Percentiles rank a stretch among this genome's conserved stretches.
Conservation (phyloP, 2,113 vertebrate species). For the Thunnus thynnus region DNA sequence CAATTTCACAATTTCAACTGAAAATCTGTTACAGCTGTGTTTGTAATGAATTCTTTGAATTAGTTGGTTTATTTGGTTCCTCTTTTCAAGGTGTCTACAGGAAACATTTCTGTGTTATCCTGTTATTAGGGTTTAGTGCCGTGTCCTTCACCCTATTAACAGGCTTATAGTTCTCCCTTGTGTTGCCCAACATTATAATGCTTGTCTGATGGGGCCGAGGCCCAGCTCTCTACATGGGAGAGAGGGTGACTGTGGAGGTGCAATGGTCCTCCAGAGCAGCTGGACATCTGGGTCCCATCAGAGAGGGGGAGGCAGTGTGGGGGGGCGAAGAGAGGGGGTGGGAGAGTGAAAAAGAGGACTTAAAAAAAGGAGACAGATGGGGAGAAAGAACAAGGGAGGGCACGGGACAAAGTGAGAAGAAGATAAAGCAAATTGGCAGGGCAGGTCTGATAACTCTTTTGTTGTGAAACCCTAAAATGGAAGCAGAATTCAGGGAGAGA, state of each 20-base stretch:
- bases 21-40: conserved; percentile 48
- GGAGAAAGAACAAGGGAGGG: conserved; percentile 48
- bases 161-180: conserved; percentile 31
- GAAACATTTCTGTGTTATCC: conserved; percentile 63
- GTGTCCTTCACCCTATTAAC: conserved; percentile 57
- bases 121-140: conserved; percentile 63
- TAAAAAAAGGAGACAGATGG: conserved; percentile 70
- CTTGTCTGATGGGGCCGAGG: conserved; percentile 57
- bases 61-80: conserved; percentile 34
- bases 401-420: conserved; percentile 40
- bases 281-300: conserved; percentile 78
- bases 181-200: conserved; percentile 34
- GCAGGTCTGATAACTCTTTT: conserved; percentile 57
- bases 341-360: conserved; percentile 26
- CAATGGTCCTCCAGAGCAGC: conserved; percentile 43
- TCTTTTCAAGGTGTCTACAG: conserved; percentile 55
- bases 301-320: conserved; percentile 31
- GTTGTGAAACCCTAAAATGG: conserved; percentile 60
- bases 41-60: conserved; percentile 52
- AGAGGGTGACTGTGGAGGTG: conserved; percentile 25
- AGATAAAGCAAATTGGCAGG: conserved; percentile 66
- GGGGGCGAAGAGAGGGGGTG: neutral
- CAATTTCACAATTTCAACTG: neutral
- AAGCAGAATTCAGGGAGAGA: conserved; percentile 38
- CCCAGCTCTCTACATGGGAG: conserved; percentile 20